Conservation (phyloP, 2,888 invertebrate genomes). For the Colostygia pectinataria region DNA sequence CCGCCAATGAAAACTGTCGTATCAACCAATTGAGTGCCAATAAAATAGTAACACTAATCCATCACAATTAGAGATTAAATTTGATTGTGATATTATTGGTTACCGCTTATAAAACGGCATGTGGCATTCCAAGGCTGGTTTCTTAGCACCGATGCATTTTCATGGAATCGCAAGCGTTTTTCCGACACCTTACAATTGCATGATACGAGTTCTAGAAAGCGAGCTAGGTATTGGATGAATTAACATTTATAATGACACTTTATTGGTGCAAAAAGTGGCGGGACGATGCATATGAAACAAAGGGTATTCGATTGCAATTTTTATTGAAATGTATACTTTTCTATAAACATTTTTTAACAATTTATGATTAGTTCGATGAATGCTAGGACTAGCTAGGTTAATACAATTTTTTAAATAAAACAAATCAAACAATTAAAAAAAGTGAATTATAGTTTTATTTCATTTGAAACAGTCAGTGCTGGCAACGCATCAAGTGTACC, state of each 20-base stretch:
- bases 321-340: conserved; percentile 3
- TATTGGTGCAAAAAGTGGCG: conserved; percentile 15
- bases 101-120: conserved; percentile 63
- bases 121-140: conserved; percentile 74
- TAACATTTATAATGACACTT: conserved; percentile 52
- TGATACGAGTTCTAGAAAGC: conserved; percentile 80
- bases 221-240: conserved; percentile 47
- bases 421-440: too few species aligned
- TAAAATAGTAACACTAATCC: conserved; percentile 67
- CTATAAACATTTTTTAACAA: neutral
- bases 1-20: conserved; percentile 58
- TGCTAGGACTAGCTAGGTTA: too few species aligned
- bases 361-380: too few species aligned
- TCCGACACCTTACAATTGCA: conserved; percentile 81
- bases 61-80: conserved; percentile 64
- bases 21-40: conserved; percentile 60
- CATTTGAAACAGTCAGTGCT: too few species aligned
- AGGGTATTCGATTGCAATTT: neutral
- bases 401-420: too few species aligned
- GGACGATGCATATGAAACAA: conserved; percentile 5
- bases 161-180: conserved; percentile 79
- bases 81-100: conserved; percentile 57
- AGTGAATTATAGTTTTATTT: too few species aligned
- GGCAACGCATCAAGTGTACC: too few species aligned
- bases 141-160: conserved; percentile 72